A percentile compares a stretch with the other conserved stretches of the same genome.
phyloP scores from a whole-genome alignment of 2,888 invertebrate species.

The Zaprionus bogoriensis region DNA sequence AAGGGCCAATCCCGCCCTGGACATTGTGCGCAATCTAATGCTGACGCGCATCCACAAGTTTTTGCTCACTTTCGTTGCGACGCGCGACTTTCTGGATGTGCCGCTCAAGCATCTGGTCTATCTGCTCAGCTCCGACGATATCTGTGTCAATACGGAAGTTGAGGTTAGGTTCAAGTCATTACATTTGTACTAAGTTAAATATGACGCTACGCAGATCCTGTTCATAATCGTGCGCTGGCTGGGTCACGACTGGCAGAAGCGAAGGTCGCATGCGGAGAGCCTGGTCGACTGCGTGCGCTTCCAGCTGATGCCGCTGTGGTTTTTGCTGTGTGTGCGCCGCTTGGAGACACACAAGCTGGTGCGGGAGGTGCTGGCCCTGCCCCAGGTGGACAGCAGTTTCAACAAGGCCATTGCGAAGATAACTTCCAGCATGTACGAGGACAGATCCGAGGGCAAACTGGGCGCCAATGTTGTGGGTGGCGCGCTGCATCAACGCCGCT shows the following conservation, averaged over 20 bases:
- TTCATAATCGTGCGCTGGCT: slow-evolving; percentile 92
- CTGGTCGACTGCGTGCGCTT: slow-evolving; percentile 89
- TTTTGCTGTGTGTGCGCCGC: slow-evolving; percentile 86
- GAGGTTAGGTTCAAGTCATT: slow-evolving; percentile 53
- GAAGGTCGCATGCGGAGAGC: slow-evolving; percentile 85
- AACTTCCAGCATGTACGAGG: slow-evolving; percentile 45
- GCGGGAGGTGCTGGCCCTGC: slow-evolving; percentile 86
- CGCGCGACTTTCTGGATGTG: slow-evolving; percentile 88
- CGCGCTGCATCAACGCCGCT: slow-evolving; percentile 35
- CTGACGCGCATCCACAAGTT: slow-evolving; percentile 89
- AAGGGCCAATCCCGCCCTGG: slow-evolving; percentile 80
- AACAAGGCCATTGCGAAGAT: slow-evolving; percentile 80
- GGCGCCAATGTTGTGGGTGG: neutral
- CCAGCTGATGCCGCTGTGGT: slow-evolving; percentile 90
- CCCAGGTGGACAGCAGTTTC: slow-evolving; percentile 87
- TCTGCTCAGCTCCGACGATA: slow-evolving; percentile 88
- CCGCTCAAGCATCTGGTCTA: slow-evolving; percentile 86
- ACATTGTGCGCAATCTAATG: slow-evolving; percentile 74
- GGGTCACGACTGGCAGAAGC: slow-evolving; percentile 87
- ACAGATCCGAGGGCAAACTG: neutral
- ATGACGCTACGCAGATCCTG: slow-evolving; percentile 84
- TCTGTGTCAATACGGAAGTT: slow-evolving; percentile 88
- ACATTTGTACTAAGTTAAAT: too few species aligned
- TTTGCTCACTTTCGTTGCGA: slow-evolving; percentile 89
- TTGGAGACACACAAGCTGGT: slow-evolving; percentile 38